phyloP scores from a whole-genome alignment of 2,888 invertebrate species.

The Polydrusus pterygomalis region DNA sequence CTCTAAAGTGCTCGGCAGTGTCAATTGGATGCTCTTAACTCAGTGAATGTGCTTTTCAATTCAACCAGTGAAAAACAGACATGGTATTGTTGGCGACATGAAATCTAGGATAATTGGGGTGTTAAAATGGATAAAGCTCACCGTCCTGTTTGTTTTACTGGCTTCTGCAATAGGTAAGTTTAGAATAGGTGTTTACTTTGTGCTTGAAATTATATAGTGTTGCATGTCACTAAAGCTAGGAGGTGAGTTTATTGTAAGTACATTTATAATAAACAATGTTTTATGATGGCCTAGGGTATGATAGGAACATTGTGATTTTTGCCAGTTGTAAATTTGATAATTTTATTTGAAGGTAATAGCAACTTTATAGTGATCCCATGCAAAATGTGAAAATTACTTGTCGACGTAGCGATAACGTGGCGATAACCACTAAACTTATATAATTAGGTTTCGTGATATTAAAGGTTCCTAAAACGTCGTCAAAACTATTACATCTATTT shows the following conservation, averaged over 20 bases:
- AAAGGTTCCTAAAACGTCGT: too few relatives aligned
- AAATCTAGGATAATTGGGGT: slow-evolving; percentile 66
- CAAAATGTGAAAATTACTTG: too few relatives aligned
- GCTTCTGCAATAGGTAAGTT: slow-evolving; percentile 67
- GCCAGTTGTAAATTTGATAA: too few relatives aligned
- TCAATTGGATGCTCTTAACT: slow-evolving; percentile 44
- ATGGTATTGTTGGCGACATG: slow-evolving; percentile 70
- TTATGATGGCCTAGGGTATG: too few relatives aligned
- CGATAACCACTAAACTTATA: too few relatives aligned
- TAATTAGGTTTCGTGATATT: too few relatives aligned
- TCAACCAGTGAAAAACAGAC: slow-evolving; percentile 65
- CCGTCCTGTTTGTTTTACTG: slow-evolving; percentile 65
- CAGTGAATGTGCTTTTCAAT: slow-evolving; percentile 54
- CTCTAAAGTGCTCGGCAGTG: slow-evolving; percentile 46
- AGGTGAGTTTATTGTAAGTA: neutral
- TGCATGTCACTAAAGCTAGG: neutral
- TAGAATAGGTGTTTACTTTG: slow-evolving; percentile 5
- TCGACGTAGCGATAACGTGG: too few relatives aligned
- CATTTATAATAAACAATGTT: too few relatives aligned
- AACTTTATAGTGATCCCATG: too few relatives aligned
- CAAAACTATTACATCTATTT: too few relatives aligned
- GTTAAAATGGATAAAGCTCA: slow-evolving; percentile 69
- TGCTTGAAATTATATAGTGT: neutral
- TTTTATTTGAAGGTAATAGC: too few relatives aligned
- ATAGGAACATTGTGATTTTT: too few relatives aligned